Evolutionary conservation across 2,797 vertebrate species (phyloP).

Genomic region (Gymnocypris eckloni): DNA sequence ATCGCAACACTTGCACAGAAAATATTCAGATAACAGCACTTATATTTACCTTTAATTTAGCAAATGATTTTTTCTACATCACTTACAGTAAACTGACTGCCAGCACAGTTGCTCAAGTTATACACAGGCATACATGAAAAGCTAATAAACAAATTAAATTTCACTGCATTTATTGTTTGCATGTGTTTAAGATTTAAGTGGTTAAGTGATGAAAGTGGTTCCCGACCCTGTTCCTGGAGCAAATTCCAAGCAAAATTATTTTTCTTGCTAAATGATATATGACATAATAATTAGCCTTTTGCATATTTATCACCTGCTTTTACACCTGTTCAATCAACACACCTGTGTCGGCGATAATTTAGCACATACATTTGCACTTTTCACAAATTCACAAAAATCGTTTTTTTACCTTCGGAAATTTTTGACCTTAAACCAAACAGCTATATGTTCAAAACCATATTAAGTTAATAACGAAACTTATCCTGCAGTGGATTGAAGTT

Average conservation of each 20-base stretch:
- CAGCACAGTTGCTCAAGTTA: neutral
- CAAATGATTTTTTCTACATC: neutral
- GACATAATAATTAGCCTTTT: slow-evolving; percentile 9
- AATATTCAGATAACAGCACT: neutral
- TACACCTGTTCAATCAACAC: slow-evolving; percentile 1
- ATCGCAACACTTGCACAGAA: neutral
- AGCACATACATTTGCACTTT: neutral
- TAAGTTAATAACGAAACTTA: neutral
- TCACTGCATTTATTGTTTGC: slow-evolving; percentile 9
- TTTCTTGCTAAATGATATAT: neutral
- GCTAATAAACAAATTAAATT: neutral
- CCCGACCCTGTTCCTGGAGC: neutral
- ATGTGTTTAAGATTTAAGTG: slow-evolving; percentile 14
- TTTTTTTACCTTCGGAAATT: neutral
- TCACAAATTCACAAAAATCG: neutral
- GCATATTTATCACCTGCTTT: slow-evolving; percentile 18
- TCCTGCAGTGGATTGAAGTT: neutral
- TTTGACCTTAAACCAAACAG: neutral
- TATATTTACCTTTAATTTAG: neutral
- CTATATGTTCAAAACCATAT: neutral
- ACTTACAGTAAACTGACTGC: neutral
- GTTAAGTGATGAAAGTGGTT: neutral
- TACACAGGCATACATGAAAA: neutral
- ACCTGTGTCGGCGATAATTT: neutral
- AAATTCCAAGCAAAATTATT: neutral